Evolutionary conservation across 2,888 invertebrate genomes (phyloP).

Genomic region (Gibbula magus): DNA sequence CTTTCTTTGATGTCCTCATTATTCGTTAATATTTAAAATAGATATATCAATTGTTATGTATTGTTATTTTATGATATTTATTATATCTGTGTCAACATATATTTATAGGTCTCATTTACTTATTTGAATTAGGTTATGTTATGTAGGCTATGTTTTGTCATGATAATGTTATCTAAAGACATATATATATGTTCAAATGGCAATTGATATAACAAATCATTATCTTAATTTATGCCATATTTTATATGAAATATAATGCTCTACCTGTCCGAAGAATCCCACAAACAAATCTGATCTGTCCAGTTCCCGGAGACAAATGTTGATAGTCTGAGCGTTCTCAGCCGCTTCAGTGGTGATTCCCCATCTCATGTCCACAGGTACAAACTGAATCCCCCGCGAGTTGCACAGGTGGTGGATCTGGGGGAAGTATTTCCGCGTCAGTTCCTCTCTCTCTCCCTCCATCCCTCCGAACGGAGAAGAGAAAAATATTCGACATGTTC

Average conservation of each 20-base stretch:
- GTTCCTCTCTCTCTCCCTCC: slow-evolving; percentile 72
- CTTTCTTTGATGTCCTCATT: too few relatives aligned
- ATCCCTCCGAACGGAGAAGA: slow-evolving; percentile 75
- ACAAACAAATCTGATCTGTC: slow-evolving; percentile 72
- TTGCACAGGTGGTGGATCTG: slow-evolving; percentile 66
- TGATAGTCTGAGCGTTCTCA: slow-evolving; percentile 67
- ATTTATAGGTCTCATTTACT: too few relatives aligned
- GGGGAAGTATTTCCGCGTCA: slow-evolving; percentile 70
- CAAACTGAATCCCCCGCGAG: slow-evolving; percentile 66
- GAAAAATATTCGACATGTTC: slow-evolving; percentile 68
- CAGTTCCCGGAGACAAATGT: slow-evolving; percentile 69
- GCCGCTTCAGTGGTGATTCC: slow-evolving; percentile 71
- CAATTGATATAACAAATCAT: too few relatives aligned
- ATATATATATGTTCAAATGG: too few relatives aligned
- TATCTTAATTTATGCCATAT: background rate
- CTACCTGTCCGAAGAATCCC: slow-evolving; percentile 72
- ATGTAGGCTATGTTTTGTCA: too few relatives aligned
- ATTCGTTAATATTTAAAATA: too few relatives aligned
- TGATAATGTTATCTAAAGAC: background rate
- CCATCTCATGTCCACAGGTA: slow-evolving; percentile 73
- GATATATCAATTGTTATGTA: too few relatives aligned
- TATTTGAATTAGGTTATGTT: too few relatives aligned
- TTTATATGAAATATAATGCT: background rate
- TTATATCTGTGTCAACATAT: too few relatives aligned
- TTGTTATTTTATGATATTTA: too few relatives aligned